These are phyloP conservation scores for Rhizomys pruinosus DNA, from an alignment of 2,113 vertebrate species.

Conservation along the genomic window DNA sequence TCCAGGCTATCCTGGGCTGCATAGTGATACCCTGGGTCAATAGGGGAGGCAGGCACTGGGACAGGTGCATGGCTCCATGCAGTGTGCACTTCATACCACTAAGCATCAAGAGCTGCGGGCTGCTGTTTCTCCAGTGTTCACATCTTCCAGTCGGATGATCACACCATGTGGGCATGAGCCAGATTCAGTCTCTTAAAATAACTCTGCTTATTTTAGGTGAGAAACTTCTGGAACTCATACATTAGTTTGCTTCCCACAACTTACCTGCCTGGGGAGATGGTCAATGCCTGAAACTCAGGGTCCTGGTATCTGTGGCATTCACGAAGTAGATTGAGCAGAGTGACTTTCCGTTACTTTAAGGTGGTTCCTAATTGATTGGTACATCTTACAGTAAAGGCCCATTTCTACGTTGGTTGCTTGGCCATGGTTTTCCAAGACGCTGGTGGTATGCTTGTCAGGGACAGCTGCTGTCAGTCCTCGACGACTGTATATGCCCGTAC, in stretches of 20 bases:
- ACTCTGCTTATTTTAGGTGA: conserved; percentile 65
- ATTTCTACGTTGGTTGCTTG: background rate
- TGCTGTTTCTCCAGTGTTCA: background rate
- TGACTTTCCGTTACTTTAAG: background rate
- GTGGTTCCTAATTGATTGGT: background rate
- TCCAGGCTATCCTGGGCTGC: background rate
- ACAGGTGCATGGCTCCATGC: background rate
- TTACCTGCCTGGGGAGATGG: background rate
- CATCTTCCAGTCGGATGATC: conserved; percentile 4
- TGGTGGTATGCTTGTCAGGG: background rate
- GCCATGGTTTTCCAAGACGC: background rate
- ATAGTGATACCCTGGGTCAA: background rate
- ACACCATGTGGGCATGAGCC: conserved; percentile 58
- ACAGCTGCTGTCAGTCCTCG: background rate
- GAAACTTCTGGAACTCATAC: conserved; percentile 62
- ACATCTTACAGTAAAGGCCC: background rate
- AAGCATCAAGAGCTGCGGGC: background rate
- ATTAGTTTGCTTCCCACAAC: conserved; percentile 5
- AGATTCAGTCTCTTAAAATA: conserved; percentile 65
- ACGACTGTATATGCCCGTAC: background rate
- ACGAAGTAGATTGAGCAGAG: rapidly evolving
- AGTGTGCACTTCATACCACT: background rate
- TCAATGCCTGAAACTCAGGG: background rate
- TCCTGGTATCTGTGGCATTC: background rate
- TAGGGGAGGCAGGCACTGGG: background rate